Evolutionary conservation across 2,888 invertebrate genomes (phyloP).

Genomic region (Chymomyza caudatula): DNA sequence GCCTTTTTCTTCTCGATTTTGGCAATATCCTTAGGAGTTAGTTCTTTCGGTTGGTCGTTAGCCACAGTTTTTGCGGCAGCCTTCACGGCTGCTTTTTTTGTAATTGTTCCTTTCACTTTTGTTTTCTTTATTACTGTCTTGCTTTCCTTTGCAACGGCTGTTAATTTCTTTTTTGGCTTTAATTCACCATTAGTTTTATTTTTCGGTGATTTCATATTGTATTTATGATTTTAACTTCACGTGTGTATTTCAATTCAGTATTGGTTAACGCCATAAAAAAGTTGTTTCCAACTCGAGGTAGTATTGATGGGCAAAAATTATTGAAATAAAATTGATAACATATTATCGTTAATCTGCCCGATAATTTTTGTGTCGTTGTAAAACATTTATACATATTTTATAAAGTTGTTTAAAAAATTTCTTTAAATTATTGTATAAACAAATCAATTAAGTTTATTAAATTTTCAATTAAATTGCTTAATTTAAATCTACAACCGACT

Average conservation of each 20-base stretch:
- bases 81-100: background rate
- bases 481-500: too few relatives aligned
- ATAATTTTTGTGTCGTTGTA: too few relatives aligned
- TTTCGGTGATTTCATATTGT: background rate
- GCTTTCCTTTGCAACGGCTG: constrained; percentile 26
- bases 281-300: background rate
- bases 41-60: constrained; percentile 24
- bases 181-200: constrained; percentile 27
- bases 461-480: too few relatives aligned
- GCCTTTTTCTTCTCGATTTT: constrained; percentile 66
- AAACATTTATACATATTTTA: too few relatives aligned
- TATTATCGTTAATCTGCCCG: too few relatives aligned
- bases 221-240: background rate
- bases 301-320: background rate
- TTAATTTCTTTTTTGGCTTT: constrained; percentile 22
- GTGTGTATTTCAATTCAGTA: background rate
- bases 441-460: too few relatives aligned
- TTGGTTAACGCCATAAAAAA: background rate
- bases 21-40: constrained; percentile 39
- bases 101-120: constrained; percentile 19
- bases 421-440: too few relatives aligned
- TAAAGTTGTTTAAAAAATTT: too few relatives aligned
- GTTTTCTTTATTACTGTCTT: constrained; percentile 39
- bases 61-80: constrained; percentile 10
- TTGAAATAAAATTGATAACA: too few relatives aligned